These are phyloP conservation scores for Branchipolynoe longqiensis DNA, from an alignment of 2,888 invertebrate species.

Conservation along the genomic window DNA sequence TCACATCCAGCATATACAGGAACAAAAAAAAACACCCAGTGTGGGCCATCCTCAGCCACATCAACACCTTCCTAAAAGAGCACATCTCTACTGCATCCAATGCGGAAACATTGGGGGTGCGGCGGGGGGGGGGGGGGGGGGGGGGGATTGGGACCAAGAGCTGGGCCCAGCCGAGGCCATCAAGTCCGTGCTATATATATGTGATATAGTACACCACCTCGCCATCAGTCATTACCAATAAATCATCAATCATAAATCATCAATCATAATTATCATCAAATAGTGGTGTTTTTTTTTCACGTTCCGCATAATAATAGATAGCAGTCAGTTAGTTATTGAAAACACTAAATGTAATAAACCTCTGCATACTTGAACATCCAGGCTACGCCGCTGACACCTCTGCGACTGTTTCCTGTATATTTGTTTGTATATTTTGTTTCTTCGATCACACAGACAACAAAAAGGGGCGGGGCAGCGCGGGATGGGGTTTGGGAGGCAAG, in stretches of 20 bases:
- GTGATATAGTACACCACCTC: background rate
- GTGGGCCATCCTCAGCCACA: background rate
- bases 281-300: slow-evolving; percentile 4
- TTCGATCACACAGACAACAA: no score
- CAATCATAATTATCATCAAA: no score
- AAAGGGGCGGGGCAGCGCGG: no score
- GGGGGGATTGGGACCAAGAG: no score
- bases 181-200: background rate
- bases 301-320: slow-evolving; percentile 33
- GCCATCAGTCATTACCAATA: no score
- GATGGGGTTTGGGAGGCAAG: no score
- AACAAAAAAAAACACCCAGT: slow-evolving; percentile 14
- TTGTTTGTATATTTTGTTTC: background rate
- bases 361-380: slow-evolving; percentile 19
- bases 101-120: slow-evolving; percentile 23
- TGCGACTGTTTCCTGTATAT: background rate
- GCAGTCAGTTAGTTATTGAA: slow-evolving; percentile 28
- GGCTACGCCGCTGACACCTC: slow-evolving; percentile 18
- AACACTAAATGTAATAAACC: slow-evolving; percentile 7
- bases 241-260: no score
- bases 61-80: slow-evolving; percentile 16
- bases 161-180: slow-evolving; percentile 9
- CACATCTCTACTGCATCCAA: slow-evolving; percentile 35
- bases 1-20: slow-evolving; percentile 20
- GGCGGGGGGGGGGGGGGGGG: no score